Evolutionary conservation across 2,888 invertebrate species (phyloP), one percentile per base, ranked within the genome.

Genomic region (Erebia ligea): DNA sequence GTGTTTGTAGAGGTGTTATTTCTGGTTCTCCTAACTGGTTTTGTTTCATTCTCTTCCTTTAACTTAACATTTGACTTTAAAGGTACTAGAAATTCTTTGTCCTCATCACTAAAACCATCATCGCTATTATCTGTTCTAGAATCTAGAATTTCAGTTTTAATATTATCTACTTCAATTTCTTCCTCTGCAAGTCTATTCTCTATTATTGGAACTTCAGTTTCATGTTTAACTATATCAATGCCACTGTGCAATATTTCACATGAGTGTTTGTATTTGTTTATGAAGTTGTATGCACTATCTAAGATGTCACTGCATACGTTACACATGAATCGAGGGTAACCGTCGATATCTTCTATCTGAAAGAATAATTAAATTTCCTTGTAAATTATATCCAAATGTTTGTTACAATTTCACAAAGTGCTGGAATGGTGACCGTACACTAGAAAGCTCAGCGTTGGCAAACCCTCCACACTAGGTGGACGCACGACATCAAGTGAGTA

Each of bases 241-340:
- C 83, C 82, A 76, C 81, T 82, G 76, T 86, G 79, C 76, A 92
- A 77, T 68, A 87, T 78, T 77, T 84, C 84, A 66, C 78, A 79
- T 65, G 86, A 83, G 64, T 86, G 82, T 74, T 80, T 88, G 77
- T 84, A 92, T 78, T 83, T 88, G 68, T 81, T 82, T 21, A 92
- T 84, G 73, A 93, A 92, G 73, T 82, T 81, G 57, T 73, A 82
- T 11, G 87, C 75, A 48, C 78, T 80, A 50, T 89, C 82, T 74
- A 92, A 76, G 6, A 81, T 85, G 17, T 79, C 76, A 73, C 84
- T 83, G 80, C 92, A 93, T 34, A 73, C 71, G 10, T 78, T 74
- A 79, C 92, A 93, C 72, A 92, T 89, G 73, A 81, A 81, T 62
- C 83, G 84, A 59, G 92, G 92, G 78, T 84, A 90, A 42, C 91